Evolutionary conservation across 2,888 invertebrate species (phyloP).

Genomic region (Thera obeliscata): DNA sequence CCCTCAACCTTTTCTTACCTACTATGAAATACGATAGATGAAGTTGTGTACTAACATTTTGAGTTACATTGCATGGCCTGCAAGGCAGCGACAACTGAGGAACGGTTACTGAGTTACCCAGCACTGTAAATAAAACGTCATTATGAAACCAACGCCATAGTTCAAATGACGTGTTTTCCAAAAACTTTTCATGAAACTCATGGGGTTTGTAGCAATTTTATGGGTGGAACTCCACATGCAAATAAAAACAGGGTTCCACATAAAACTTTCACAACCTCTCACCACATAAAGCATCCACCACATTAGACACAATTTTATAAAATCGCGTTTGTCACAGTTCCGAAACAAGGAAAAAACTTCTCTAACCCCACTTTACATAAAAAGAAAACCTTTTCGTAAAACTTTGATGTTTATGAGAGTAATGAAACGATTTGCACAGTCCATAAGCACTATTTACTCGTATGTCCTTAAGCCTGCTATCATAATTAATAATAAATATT

Average conservation of each 20-base stretch:
- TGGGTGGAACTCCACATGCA: background rate
- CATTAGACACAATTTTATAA: conserved; percentile 29
- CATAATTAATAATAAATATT: too few species aligned
- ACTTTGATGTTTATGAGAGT: conserved; percentile 16
- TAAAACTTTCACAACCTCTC: conserved; percentile 12
- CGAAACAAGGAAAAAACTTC: conserved; percentile 28
- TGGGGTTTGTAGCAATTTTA: background rate
- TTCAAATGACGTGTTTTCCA: background rate
- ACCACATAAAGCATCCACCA: conserved; percentile 27
- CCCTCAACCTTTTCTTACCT: too few species aligned
- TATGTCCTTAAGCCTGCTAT: background rate
- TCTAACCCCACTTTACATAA: conserved; percentile 18
- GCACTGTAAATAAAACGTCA: too few species aligned
- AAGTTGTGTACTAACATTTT: too few species aligned
- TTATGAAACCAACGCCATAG: too few species aligned
- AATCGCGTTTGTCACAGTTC: conserved; percentile 26
- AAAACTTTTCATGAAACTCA: background rate
- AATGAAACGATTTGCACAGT: background rate
- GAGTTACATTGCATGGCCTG: too few species aligned
- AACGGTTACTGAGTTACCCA: too few species aligned
- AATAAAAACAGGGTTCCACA: conserved; percentile 15
- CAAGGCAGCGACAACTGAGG: too few species aligned
- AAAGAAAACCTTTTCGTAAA: conserved; percentile 29
- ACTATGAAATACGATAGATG: too few species aligned
- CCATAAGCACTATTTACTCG: conserved; percentile 5